phyloP scores from a whole-genome alignment of 2,888 invertebrate species.

The Tachina lurida region DNA sequence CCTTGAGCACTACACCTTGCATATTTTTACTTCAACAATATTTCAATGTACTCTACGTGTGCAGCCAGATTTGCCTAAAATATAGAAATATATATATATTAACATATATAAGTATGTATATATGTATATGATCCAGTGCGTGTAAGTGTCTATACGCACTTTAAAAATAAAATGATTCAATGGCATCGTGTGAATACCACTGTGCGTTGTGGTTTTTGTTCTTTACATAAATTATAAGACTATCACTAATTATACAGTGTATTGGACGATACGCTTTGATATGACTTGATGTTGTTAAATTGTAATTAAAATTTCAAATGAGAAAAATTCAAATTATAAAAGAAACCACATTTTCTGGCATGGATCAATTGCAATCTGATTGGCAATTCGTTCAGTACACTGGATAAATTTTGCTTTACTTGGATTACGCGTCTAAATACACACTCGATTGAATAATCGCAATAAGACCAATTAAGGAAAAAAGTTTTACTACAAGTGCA shows the following conservation, averaged over 20 bases:
- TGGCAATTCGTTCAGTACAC: constrained; percentile 77
- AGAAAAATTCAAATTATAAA: constrained; percentile 75
- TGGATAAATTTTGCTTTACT: constrained; percentile 45
- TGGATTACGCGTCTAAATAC: constrained; percentile 52
- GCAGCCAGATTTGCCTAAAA: too few relatives aligned
- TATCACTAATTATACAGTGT: constrained; percentile 40
- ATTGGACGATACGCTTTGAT: neutral
- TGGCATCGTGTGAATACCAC: neutral
- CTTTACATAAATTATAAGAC: constrained; percentile 31
- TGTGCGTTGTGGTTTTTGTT: neutral
- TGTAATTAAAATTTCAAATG: constrained; percentile 73
- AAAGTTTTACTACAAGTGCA: neutral
- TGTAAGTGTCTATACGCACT: too few relatives aligned
- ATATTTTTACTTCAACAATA: too few relatives aligned
- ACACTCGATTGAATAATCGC: neutral
- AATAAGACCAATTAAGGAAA: neutral
- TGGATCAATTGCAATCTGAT: constrained; percentile 78
- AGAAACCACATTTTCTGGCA: constrained; percentile 70
- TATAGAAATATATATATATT: too few relatives aligned
- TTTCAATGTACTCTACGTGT: too few relatives aligned
- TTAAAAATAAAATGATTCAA: too few relatives aligned
- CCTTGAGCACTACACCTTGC: too few relatives aligned
- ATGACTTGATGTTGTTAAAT: constrained; percentile 21
- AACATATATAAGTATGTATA: too few relatives aligned
- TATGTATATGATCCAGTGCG: too few relatives aligned